Evolutionary conservation across 2,888 invertebrate genomes (phyloP).

Genomic region (Melolontha melolontha): DNA sequence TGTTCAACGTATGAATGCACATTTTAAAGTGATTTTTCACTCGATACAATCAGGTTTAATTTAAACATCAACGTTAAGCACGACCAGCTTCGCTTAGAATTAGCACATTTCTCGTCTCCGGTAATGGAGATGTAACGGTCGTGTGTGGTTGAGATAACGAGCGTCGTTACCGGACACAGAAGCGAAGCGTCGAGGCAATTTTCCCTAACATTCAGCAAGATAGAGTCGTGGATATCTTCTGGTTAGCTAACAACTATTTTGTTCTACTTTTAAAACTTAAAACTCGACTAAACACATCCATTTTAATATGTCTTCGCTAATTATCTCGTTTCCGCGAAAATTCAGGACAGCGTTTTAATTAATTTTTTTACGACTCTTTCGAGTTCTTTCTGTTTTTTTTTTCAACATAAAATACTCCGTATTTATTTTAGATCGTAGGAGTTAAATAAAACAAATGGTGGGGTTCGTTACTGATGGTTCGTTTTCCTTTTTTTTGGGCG

Average conservation of each 20-base stretch:
- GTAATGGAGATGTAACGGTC: conserved; percentile 46
- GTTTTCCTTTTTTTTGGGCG: not conserved
- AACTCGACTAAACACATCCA: conserved; percentile 15
- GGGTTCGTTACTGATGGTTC: not conserved
- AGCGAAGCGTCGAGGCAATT: conserved; percentile 22
- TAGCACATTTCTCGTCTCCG: conserved; percentile 39
- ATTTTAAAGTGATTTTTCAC: conserved; percentile 6
- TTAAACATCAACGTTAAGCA: conserved; percentile 25
- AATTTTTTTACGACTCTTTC: conserved; percentile 19
- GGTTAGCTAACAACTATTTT: conserved; percentile 13
- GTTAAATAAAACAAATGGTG: not conserved
- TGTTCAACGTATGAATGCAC: not conserved
- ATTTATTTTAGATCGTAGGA: conserved; percentile 11
- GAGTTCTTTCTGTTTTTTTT: not conserved
- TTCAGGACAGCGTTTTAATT: conserved; percentile 25
- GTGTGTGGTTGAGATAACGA: conserved; percentile 48
- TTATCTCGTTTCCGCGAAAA: conserved; percentile 25
- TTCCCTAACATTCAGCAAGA: conserved; percentile 18
- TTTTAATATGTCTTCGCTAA: conserved; percentile 16
- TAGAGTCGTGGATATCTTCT: conserved; percentile 9
- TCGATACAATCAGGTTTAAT: conserved; percentile 12
- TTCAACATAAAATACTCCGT: not conserved
- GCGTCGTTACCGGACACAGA: conserved; percentile 35
- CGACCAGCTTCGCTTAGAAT: conserved; percentile 9
- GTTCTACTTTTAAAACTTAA: conserved; percentile 14